These are phyloP conservation scores for Chrysodeixis includens DNA, from an alignment of 2,888 invertebrate species.

Conservation along the genomic window DNA sequence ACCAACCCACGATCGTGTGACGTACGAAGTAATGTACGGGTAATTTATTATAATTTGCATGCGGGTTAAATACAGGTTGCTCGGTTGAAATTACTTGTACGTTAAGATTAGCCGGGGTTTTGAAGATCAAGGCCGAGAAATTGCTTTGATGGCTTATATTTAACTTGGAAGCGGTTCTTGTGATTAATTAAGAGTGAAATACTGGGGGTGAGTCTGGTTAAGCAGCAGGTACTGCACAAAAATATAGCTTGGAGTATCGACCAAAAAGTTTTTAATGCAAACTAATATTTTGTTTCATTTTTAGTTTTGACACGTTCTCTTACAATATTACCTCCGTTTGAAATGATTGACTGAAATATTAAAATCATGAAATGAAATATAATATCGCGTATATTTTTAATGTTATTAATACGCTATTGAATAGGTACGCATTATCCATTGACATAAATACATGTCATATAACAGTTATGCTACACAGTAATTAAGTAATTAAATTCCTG, in stretches of 20 bases:
- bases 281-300: too few species aligned
- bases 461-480: constrained; percentile 29
- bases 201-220: neutral
- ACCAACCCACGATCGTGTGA: constrained; percentile 67
- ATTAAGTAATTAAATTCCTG: constrained; percentile 42
- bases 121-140: constrained; percentile 48
- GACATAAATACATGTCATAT: constrained; percentile 15
- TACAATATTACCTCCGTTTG: too few species aligned
- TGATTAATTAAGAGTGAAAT: neutral
- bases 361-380: too few species aligned
- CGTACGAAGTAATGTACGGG: constrained; percentile 59
- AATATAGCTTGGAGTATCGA: neutral
- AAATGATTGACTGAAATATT: too few species aligned
- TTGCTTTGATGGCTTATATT: constrained; percentile 36
- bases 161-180: constrained; percentile 23
- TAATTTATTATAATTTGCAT: constrained; percentile 68
- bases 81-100: constrained; percentile 49
- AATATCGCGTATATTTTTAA: neutral
- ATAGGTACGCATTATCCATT: constrained; percentile 16
- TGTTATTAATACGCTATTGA: neutral
- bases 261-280: neutral
- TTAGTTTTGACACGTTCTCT: too few species aligned
- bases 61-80: constrained; percentile 62
- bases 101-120: constrained; percentile 50
- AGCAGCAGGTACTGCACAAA: neutral